phyloP scores from a whole-genome alignment of 2,888 invertebrate species.

The Schizaphis graminum region DNA sequence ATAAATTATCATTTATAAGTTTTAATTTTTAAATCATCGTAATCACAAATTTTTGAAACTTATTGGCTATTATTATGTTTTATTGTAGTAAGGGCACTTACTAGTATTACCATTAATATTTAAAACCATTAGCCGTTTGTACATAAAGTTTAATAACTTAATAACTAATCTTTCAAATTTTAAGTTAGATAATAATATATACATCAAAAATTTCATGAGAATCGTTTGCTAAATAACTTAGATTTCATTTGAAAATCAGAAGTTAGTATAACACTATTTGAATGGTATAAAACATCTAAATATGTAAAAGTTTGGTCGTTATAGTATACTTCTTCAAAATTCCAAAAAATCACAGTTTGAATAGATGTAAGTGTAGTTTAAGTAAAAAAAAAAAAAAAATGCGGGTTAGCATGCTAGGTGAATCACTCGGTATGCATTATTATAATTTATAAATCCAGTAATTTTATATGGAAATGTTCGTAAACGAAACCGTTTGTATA shows the following conservation, averaged over 20 bases:
- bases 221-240: neutral
- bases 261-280: neutral
- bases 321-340: neutral
- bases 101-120: neutral
- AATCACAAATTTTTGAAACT: neutral
- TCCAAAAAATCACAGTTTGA: neutral
- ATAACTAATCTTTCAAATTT: neutral
- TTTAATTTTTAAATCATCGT: neutral
- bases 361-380: too few relatives aligned
- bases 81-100: neutral
- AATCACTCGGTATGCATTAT: neutral
- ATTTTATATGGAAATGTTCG: neutral
- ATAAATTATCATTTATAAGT: too few relatives aligned
- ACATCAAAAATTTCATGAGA: neutral
- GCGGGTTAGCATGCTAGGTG: neutral
- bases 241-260: neutral
- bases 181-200: too few relatives aligned
- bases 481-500: slow-evolving; percentile 50
- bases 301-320: neutral
- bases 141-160: neutral
- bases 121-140: too few relatives aligned
- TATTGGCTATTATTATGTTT: neutral
- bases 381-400: neutral
- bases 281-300: neutral
- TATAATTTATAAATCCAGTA: neutral